phyloP scores from a whole-genome alignment of 2,797 vertebrate genomes.

The Crenichthys baileyi region DNA sequence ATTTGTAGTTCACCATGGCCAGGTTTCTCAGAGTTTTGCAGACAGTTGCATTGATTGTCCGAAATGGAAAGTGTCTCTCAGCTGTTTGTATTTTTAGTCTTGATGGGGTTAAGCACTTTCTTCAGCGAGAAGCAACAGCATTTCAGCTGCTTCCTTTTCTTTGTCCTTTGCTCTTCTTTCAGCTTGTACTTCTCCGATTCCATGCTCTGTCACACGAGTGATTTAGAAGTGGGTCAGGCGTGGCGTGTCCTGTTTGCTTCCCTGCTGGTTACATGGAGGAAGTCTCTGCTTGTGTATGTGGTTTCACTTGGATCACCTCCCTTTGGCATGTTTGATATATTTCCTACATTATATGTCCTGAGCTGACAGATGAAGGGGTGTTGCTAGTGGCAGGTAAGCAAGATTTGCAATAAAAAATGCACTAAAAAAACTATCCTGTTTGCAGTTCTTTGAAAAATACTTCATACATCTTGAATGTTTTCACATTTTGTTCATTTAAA shows the following conservation, averaged over 20 bases:
- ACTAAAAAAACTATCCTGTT: neutral
- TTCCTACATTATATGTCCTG: neutral
- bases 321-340: conserved; percentile 25
- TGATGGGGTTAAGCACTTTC: conserved; percentile 52
- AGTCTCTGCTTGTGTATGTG: conserved; percentile 62
- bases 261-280: conserved; percentile 68
- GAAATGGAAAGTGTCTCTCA: conserved; percentile 43
- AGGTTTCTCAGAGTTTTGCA: conserved; percentile 40
- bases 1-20: neutral
- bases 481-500: neutral
- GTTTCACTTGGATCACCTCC: conserved; percentile 62
- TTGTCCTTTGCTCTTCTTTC: conserved; percentile 51
- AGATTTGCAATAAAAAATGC: neutral
- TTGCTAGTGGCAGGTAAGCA: neutral
- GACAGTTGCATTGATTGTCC: conserved; percentile 41
- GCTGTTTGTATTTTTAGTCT: conserved; percentile 75
- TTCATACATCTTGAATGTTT: neutral
- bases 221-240: conserved; percentile 73
- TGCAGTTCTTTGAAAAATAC: neutral
- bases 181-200: conserved; percentile 57
- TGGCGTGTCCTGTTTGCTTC: conserved; percentile 77
- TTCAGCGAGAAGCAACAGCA: conserved; percentile 59
- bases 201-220: conserved; percentile 42
- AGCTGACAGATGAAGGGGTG: neutral
- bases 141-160: conserved; percentile 67